phyloP scores from a whole-genome alignment of 2,113 vertebrate species.

The Peucedramus taeniatus region DNA sequence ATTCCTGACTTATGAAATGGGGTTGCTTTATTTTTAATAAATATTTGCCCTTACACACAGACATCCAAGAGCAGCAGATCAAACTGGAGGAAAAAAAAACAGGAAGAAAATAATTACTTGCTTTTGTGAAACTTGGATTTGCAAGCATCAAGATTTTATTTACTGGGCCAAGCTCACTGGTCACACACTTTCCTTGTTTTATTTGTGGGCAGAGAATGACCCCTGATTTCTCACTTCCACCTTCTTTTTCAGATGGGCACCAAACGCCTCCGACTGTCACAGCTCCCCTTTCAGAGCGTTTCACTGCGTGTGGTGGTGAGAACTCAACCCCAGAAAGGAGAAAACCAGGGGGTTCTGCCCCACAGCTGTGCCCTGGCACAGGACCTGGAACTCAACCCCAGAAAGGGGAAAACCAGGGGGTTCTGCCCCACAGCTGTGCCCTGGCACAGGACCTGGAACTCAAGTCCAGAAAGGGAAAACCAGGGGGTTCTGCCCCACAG shows the following conservation, averaged over 20 bases:
- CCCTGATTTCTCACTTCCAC: neutral
- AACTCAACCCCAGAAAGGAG: neutral
- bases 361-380: neutral
- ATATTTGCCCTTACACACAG: neutral
- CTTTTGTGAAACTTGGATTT: neutral
- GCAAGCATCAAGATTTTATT: neutral
- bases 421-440: neutral
- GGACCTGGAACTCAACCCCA: neutral
- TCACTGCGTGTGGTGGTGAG: neutral
- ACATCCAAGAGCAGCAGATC: neutral
- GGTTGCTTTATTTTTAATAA: neutral
- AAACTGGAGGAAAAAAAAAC: neutral
- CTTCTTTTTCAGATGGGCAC: neutral
- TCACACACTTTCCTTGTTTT: neutral
- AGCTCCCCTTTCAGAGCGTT: neutral
- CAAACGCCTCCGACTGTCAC: neutral
- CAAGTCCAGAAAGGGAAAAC: too few relatives aligned
- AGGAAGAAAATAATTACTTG: neutral
- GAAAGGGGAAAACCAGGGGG: neutral
- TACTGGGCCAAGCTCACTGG: neutral
- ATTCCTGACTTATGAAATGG: neutral
- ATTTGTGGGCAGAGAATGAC: neutral
- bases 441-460: neutral
- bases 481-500: neutral
- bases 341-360: neutral